Base-by-base conservation (phyloP, 2,797 vertebrate genomes). In the Limosa lapponica region DNA sequence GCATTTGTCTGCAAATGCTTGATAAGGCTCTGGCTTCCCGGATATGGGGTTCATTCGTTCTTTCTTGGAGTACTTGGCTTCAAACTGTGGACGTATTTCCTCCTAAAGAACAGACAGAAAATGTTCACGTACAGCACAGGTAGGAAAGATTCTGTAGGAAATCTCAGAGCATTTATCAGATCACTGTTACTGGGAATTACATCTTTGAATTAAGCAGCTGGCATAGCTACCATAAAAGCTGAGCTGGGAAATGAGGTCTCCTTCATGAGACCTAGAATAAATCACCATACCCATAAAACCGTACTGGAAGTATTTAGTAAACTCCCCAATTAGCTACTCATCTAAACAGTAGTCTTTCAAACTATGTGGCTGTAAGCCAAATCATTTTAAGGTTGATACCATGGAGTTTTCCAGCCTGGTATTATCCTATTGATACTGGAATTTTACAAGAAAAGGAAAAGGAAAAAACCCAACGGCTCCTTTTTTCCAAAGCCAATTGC, bases 51-150 rank as follows among this genome's bases (percentile, higher is more conserved):
- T 99, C 98, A 99, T 98, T 93, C 99, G 97, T 80, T 99, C 99
- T 91, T 99, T 99, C 98, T 99, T 99, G 89, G 99, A 99, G 96
- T 99, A 99, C 97, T 99, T 99, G 91, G 99, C 99, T 98, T 99
- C 99, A 97, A 99, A 99, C 97, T 99, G 99, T 0, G 99, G 99
- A 8, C 99, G 98, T 65, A 99, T 98, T 98, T 99, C 99, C 93
- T 99, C 99, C 99, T 99, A 90, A 90, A 95, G 85, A 96, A 94
- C 17, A 98, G 85, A 94, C 14, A 95, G 89, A 97, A 28, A 94
- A 81, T 16, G 74, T 91, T 93, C 41, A 92, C 13, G 48, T n/a
- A 34, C 2, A 88, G 51, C 79, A 89, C 27, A 97, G 44, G 27
- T 61, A 64, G 49, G 28, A 43, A 30, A 54, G 61, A n/a, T 48